Conservation (phyloP, 2,888 invertebrate species). For the Dolomedes plantarius region DNA sequence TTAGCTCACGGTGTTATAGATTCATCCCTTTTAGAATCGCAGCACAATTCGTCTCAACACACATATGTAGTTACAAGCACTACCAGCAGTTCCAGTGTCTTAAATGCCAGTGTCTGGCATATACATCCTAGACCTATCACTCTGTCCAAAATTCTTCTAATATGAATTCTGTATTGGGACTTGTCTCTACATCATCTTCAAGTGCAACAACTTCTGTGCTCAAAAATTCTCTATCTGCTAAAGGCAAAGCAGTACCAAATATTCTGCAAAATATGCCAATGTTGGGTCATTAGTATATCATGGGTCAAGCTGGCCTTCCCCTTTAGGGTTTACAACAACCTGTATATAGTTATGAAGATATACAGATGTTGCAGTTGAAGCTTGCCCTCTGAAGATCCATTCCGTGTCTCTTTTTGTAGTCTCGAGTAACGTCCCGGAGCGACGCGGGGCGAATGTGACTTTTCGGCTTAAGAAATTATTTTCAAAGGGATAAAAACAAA, state of each 20-base stretch:
- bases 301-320: constrained; percentile 73
- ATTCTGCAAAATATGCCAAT: too few species aligned
- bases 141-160: constrained; percentile 80
- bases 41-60: too few species aligned
- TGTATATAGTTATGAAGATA: constrained; percentile 88
- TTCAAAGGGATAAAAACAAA: too few species aligned
- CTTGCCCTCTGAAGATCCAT: too few species aligned
- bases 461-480: too few species aligned
- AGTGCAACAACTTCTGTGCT: constrained; percentile 73
- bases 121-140: constrained; percentile 75
- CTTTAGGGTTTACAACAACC: constrained; percentile 81
- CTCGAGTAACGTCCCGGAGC: too few species aligned
- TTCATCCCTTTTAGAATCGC: too few species aligned
- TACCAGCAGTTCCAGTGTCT: constrained; percentile 69
- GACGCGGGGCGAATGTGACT: too few species aligned
- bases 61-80: constrained; percentile 68
- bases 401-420: too few species aligned
- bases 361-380: constrained; percentile 89
- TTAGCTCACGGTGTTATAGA: constrained; percentile 67
- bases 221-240: too few species aligned
- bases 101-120: constrained; percentile 75
- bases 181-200: constrained; percentile 68
- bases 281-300: too few species aligned
- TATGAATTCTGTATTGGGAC: constrained; percentile 76
- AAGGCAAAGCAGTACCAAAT: too few species aligned